Evolutionary conservation across 2,888 invertebrate genomes (phyloP), one percentile per base, ranked within the genome.

Genomic region (Uloborus plumipes): DNA sequence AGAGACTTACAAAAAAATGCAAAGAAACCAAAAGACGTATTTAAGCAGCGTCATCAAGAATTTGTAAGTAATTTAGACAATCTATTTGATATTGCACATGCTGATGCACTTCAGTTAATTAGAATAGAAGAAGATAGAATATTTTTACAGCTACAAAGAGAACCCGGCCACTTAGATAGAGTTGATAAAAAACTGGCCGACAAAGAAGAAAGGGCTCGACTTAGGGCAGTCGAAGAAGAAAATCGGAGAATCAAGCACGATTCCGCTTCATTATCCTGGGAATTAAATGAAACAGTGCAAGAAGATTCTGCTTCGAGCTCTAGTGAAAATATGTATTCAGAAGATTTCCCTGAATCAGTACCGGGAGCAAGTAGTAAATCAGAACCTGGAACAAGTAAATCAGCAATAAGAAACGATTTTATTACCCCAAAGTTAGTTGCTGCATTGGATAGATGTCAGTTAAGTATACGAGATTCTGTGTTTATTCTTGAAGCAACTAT

Each of bases 71-170:
- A 55, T 55, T 55, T 55, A 55, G 3, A 18, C n/a, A 55, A 55
- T 18, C 6, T 55, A 18, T 55, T 55, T 6, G 55, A 55, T 55
- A 16, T 16, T 55, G 55, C 55, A 55, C 55, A 55, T 2, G 55
- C 16, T n/a, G 55, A 55, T 55, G 55, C 55, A 55, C 55, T 55
- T 55, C n/a, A n/a, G 55, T 55, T 55, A 55, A 55, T 6, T 3
- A 55, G 6, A 55, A 55, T 55, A 55, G 55, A 55, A 6, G 55
- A 55, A 55, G 55, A 55, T 55, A 55, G n/a, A 6, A 55, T 18
- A 3, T 55, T 55, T 6, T 55, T 55, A 4, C 55, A 55, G 6
- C 55, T 16, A 2, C 55, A 6, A 18, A 55, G 55, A 55, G 55
- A 55, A 6, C 6, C 55, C 16, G 6, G 55, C 6, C 18, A 55